Conservation (phyloP, 2,888 invertebrate species). For the Rotaria sp. region DNA sequence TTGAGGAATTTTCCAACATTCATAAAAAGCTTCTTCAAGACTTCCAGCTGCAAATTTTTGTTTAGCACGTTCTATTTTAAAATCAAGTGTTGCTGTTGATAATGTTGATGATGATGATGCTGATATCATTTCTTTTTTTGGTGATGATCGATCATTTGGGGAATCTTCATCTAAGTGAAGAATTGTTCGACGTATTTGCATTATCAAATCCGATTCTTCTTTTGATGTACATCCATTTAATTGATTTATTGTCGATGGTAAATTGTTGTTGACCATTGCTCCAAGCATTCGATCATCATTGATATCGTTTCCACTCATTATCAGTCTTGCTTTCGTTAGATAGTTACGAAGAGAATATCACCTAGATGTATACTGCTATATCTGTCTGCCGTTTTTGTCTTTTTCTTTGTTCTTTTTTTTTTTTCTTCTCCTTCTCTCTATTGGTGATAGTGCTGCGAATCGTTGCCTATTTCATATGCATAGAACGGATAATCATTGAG, state of each 20-base stretch:
- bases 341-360: background rate
- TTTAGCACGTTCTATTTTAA: slow-evolving; percentile 19
- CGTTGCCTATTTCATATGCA: background rate
- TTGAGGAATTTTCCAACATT: slow-evolving; percentile 27
- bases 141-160: slow-evolving; percentile 9
- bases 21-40: slow-evolving; percentile 28
- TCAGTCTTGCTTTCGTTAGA: background rate
- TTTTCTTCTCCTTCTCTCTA: background rate
- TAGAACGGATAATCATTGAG: background rate
- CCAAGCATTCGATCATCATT: background rate
- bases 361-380: background rate
- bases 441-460: background rate
- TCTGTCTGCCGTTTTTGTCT: background rate
- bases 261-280: background rate
- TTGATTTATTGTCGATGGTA: background rate
- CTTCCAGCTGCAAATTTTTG: slow-evolving; percentile 23
- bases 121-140: background rate
- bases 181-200: background rate
- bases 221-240: background rate
- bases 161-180: slow-evolving; percentile 28
- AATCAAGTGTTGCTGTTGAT: background rate
- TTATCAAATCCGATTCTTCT: slow-evolving; percentile 21
- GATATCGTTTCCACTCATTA: background rate
- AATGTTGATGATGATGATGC: background rate
- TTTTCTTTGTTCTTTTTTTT: background rate